Conservation (phyloP, 2,113 vertebrate genomes). For the Bucco capensis region DNA sequence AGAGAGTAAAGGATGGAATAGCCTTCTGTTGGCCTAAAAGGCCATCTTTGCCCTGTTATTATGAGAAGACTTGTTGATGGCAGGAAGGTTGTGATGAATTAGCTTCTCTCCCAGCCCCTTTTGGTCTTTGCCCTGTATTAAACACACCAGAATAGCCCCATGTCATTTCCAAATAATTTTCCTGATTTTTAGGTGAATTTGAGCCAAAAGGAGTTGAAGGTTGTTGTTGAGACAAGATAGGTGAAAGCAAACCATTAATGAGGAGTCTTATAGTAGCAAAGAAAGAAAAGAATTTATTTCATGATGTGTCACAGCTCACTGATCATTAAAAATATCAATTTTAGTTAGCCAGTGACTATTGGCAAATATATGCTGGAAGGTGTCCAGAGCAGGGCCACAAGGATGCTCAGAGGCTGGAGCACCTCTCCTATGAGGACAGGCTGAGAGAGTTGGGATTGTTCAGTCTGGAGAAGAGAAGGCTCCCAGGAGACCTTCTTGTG, state of each 20-base stretch:
- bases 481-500: too few relatives aligned
- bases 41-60: not conserved
- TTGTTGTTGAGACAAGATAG: not conserved
- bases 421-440: too few relatives aligned
- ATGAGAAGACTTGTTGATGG: not conserved
- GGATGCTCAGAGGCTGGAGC: too few relatives aligned
- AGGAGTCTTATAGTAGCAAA: not conserved
- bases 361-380: too few relatives aligned
- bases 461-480: too few relatives aligned
- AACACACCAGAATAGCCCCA: not conserved
- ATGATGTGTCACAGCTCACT: not conserved
- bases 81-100: not conserved
- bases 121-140: not conserved
- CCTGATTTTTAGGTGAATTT: not conserved
- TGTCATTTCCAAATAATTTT: not conserved
- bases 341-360: not conserved
- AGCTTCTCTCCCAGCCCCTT: not conserved
- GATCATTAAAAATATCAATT: not conserved
- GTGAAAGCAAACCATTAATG: not conserved
- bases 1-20: not conserved
- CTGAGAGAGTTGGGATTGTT: too few relatives aligned
- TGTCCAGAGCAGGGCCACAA: too few relatives aligned
- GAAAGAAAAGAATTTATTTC: not conserved
- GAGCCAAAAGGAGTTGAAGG: not conserved
- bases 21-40: not conserved